Base-by-base conservation (phyloP, 2,113 vertebrate species). In the Orientallactaga bullata region DNA sequence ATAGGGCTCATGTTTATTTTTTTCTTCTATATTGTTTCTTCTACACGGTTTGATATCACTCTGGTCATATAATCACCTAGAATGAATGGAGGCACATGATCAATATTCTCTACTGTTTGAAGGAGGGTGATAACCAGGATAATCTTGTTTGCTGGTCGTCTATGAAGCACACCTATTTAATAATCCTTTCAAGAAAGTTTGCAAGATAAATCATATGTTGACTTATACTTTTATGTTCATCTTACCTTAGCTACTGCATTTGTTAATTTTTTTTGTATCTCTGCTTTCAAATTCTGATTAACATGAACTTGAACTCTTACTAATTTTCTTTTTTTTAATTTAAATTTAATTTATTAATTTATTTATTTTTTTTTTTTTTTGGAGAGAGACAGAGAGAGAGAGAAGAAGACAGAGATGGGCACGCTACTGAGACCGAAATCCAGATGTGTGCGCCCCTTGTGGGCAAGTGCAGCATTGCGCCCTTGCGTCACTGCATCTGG, bases 251-350 rank as follows among this genome's bases (percentile, higher is more conserved):
- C 9, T 88, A 13, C 32, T 66, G 1, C 1, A 5, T 78, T 60
- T 78, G 61, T 12, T 42, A 60, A 7, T n/a, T n/a, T 87, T 91
- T 68, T 30, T 10, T 5, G 28, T 30, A 58, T 60, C 51, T 89
- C 9, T 78, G 32, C n/a, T 82, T 85, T 71, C 3, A 71, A 74
- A 88, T 1, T 81, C 82, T 60, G 32, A 92, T 21, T 90, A 37
- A 73, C 5, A 42, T 63, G 32, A 88, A 71, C 8, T 18, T 89
- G 37, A 92, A 81, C 13, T 65, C 35, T 58, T 65, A 17, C 42
- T 82, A 69, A 77, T 76, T 71, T 63, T 79, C 28, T 91, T 82
- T 61, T n/a, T n/a, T n/a, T n/a, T n/a, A n/a, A n/a, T n/a, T n/a
- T n/a, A n/a, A n/a, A n/a, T n/a, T n/a, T n/a, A n/a, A n/a, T n/a